Conservation (phyloP, 37 sponge, comb jelly and placozoan species). For the Chondrilla cf. caribensis region DNA sequence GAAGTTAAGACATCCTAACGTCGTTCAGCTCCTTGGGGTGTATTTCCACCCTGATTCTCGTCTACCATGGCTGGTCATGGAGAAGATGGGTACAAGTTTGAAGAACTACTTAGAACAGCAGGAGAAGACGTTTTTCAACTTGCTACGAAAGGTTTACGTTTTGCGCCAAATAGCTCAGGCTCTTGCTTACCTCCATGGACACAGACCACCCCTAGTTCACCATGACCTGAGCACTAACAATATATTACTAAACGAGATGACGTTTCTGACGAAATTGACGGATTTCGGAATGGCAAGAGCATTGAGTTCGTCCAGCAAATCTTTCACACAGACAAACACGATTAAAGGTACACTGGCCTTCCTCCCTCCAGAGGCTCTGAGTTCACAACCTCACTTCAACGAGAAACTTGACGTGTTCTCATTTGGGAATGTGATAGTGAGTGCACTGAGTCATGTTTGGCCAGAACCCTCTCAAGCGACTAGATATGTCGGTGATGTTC, state of each 20-base stretch:
- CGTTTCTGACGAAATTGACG: background rate
- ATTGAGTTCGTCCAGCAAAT: background rate
- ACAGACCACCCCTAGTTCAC: conserved; percentile 17
- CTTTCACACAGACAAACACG: background rate
- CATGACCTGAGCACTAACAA: conserved; percentile 20
- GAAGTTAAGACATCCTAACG: conserved; percentile 11
- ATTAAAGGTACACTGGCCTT: background rate
- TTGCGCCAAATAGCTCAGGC: conserved; percentile 6
- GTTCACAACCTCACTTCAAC: background rate
- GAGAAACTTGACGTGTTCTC: conserved; percentile 27
- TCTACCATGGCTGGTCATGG: conserved; percentile 18
- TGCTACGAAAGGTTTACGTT: background rate
- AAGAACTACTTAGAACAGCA: background rate
- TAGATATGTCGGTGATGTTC: background rate
- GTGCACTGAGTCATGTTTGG: background rate
- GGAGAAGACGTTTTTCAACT: background rate
- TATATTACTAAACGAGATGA: background rate
- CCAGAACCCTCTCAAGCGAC: background rate
- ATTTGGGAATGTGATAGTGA: conserved; percentile 9
- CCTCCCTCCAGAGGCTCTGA: conserved; percentile 6
- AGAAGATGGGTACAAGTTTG: conserved; percentile 2
- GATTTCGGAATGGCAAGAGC: conserved; percentile 20
- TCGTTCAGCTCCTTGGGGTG: conserved; percentile 24
- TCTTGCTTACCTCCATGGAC: conserved; percentile 23
- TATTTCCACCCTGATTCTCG: background rate